Conservation (phyloP, 2,113 vertebrate species). For the Haemorhous mexicanus region DNA sequence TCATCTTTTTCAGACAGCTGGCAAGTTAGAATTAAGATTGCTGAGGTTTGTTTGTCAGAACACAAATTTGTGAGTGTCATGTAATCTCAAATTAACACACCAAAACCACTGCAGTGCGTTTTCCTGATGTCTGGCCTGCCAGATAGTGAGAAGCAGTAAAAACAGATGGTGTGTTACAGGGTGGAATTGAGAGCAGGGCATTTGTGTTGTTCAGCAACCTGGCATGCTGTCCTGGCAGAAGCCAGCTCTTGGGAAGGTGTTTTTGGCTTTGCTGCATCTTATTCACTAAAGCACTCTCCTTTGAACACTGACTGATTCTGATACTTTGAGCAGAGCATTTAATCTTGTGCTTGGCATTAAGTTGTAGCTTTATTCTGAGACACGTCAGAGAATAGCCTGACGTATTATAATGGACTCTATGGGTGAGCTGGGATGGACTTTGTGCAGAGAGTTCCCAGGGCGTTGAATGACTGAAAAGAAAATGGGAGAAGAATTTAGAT, state of each 20-base stretch:
- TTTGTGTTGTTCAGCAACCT: neutral
- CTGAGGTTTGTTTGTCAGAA: neutral
- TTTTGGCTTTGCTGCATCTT: neutral
- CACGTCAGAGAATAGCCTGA: neutral
- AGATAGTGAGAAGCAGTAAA: neutral
- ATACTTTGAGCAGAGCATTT: constrained; percentile 1
- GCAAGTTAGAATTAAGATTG: neutral
- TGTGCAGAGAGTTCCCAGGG: neutral
- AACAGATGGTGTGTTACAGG: neutral
- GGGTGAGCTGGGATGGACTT: neutral
- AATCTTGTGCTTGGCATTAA: neutral
- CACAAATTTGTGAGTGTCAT: neutral
- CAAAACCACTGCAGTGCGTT: neutral
- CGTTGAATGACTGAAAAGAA: neutral
- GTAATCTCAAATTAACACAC: neutral
- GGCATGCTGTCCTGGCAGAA: neutral
- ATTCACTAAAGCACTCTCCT: constrained; percentile 1
- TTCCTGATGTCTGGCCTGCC: neutral
- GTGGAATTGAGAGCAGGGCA: neutral
- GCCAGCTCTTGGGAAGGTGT: neutral
- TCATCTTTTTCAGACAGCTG: neutral
- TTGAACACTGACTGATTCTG: neutral
- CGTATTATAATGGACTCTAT: neutral
- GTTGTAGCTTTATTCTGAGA: neutral
- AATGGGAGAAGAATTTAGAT: neutral